Evolutionary conservation across 2,888 invertebrate species (phyloP).

Genomic region (Lasius fuliginosus): DNA sequence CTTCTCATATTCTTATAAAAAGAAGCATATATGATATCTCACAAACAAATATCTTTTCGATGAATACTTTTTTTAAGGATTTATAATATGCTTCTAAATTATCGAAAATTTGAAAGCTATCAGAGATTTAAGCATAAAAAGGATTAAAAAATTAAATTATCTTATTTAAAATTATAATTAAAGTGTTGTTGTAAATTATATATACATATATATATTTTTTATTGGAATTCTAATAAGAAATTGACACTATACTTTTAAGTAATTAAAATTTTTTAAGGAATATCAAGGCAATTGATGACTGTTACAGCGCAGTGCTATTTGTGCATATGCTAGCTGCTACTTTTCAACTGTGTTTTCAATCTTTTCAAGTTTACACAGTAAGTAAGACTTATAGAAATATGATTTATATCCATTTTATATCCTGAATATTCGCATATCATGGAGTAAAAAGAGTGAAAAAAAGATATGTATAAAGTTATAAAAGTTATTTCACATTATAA

Average conservation of each 20-base stretch:
- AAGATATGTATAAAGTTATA: background rate
- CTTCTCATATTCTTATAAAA: no score
- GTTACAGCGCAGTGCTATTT: conserved; percentile 69
- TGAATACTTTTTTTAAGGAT: background rate
- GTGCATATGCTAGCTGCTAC: conserved; percentile 72
- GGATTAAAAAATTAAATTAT: background rate
- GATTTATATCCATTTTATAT: background rate
- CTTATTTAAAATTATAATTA: background rate
- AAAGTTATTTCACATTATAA: background rate
- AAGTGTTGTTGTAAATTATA: background rate
- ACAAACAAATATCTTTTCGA: background rate
- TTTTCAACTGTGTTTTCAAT: conserved; percentile 56
- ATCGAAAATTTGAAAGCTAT: background rate
- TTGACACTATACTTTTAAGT: no score
- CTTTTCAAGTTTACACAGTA: conserved; percentile 27
- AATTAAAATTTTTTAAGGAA: conserved; percentile 24
- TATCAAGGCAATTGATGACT: conserved; percentile 64
- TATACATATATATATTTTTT: background rate
- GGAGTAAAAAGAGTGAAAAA: background rate
- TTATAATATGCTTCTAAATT: background rate
- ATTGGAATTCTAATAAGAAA: no score
- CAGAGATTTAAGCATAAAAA: background rate
- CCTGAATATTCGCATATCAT: background rate
- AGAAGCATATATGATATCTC: background rate
- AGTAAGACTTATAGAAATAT: background rate